Percentiles rank a stretch among this genome's conserved stretches.
Conservation (phyloP, 2,113 vertebrate genomes). For the Capra hircus region DNA sequence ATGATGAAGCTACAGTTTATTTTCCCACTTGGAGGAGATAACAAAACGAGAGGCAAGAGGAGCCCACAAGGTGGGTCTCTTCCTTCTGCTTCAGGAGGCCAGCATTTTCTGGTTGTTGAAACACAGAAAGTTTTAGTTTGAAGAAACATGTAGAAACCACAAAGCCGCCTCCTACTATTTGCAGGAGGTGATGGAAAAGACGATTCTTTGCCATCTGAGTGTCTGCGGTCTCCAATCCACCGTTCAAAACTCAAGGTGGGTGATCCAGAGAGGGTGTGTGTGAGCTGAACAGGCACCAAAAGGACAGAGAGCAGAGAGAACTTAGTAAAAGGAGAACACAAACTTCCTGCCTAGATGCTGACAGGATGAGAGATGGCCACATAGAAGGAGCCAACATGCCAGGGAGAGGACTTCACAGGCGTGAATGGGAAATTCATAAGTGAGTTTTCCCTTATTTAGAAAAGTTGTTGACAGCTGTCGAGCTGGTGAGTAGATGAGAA, state of each 20-base stretch:
- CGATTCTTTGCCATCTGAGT: neutral
- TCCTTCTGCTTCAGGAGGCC: neutral
- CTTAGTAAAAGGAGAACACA: neutral
- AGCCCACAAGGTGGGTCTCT: neutral
- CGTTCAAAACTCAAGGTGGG: neutral
- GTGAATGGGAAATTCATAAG: neutral
- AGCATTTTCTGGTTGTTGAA: neutral
- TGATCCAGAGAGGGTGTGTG: rapidly evolving
- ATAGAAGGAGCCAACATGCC: neutral
- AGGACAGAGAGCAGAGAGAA: neutral
- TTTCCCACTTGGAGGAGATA: neutral
- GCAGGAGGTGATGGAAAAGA: neutral
- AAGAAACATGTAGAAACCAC: neutral
- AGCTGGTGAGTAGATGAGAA: neutral
- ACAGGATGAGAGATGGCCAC: rapidly evolving
- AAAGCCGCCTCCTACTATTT: neutral
- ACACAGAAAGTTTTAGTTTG: neutral
- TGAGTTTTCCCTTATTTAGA: neutral
- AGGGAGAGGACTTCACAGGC: too few relatives aligned
- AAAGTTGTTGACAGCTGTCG: neutral
- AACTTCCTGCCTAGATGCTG: neutral
- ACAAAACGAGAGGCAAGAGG: neutral
- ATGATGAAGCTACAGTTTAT: neutral
- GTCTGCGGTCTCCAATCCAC: neutral
- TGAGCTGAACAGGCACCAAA: neutral